Evolutionary conservation across 2,888 invertebrate genomes (phyloP).

Genomic region (Cephus rjabovi): DNA sequence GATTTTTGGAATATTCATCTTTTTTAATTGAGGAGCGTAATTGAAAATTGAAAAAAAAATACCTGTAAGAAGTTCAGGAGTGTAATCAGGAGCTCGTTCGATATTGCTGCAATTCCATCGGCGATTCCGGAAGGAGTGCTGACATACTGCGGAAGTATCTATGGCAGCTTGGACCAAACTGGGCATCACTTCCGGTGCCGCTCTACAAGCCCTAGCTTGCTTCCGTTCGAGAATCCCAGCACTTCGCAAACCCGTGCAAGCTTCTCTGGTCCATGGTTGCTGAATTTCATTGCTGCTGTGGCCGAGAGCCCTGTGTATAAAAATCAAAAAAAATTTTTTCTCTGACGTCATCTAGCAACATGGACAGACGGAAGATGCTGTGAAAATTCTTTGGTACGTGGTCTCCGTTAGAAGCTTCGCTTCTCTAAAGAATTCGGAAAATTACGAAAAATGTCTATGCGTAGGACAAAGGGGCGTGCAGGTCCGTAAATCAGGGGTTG

Average conservation of each 20-base stretch:
- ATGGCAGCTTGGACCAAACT: constrained; percentile 81
- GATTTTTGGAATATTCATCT: too few species aligned
- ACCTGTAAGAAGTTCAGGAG: constrained; percentile 85
- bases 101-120: constrained; percentile 89
- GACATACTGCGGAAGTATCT: constrained; percentile 77
- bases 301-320: constrained; percentile 51
- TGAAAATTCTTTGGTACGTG: background rate
- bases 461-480: background rate
- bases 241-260: constrained; percentile 63
- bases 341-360: background rate
- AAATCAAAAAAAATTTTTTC: background rate
- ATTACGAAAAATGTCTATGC: background rate
- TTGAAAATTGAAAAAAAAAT: background rate
- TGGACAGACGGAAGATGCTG: background rate
- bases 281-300: constrained; percentile 45
- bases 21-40: background rate
- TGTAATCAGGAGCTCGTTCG: constrained; percentile 76
- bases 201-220: constrained; percentile 75
- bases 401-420: background rate
- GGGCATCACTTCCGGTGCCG: constrained; percentile 78
- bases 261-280: constrained; percentile 57
- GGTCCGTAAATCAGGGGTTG: constrained; percentile 54
- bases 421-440: background rate
- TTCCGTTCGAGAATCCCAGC: constrained; percentile 71
- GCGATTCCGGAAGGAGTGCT: constrained; percentile 76